Evolutionary conservation across 2,888 invertebrate genomes (phyloP).

Genomic region (Ommatoiulus sabulosus): DNA sequence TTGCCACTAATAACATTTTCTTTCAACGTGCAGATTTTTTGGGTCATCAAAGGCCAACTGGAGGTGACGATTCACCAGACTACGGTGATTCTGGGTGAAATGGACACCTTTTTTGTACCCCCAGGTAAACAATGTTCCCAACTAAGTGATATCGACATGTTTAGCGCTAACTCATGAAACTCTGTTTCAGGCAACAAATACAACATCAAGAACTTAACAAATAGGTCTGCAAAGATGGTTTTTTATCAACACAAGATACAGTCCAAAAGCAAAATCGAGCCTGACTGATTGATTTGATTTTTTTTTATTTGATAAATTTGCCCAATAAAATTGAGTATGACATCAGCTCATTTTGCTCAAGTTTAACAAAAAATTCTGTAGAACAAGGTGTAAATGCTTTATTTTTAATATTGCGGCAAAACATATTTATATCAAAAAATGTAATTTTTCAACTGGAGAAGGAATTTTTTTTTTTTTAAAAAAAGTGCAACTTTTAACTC

Average conservation of each 20-base stretch:
- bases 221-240: background rate
- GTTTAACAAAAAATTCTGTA: too few relatives aligned
- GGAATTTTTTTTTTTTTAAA: too few relatives aligned
- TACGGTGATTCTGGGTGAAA: background rate
- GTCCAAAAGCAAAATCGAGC: background rate
- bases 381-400: too few relatives aligned
- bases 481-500: too few relatives aligned
- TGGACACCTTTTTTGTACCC: slow-evolving; percentile 51
- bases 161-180: background rate
- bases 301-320: too few relatives aligned
- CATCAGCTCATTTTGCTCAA: too few relatives aligned
- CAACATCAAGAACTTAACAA: background rate
- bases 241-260: background rate
- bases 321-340: too few relatives aligned
- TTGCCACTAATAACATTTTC: too few relatives aligned
- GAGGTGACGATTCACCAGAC: slow-evolving; percentile 50
- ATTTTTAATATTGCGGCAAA: too few relatives aligned
- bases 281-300: background rate
- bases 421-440: too few relatives aligned
- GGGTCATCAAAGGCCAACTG: background rate
- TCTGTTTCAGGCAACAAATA: slow-evolving; percentile 8
- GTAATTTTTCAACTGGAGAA: too few relatives aligned
- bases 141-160: background rate
- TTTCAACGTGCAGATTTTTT: slow-evolving; percentile 26
- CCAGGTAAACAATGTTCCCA: background rate